phyloP scores from a whole-genome alignment of 2,797 vertebrate genomes.

The Hydrolagus colliei region DNA sequence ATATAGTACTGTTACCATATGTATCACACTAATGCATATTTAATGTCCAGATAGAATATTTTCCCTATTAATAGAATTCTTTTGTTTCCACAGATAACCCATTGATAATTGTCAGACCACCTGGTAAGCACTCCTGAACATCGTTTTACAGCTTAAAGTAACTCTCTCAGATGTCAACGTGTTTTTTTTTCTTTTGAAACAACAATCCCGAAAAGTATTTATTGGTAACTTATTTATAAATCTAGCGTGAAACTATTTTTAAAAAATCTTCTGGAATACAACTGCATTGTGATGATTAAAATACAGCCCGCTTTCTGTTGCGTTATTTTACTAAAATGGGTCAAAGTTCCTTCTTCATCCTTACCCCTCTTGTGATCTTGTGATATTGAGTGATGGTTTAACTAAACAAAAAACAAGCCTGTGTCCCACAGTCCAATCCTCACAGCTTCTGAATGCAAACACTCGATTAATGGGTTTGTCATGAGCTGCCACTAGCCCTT shows the following conservation, averaged over 20 bases:
- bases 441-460: not conserved
- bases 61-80: constrained; percentile 29
- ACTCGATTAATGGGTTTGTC: not conserved
- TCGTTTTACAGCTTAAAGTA: not conserved
- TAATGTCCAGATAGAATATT: not conserved
- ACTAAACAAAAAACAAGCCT: too few species aligned
- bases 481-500: not conserved
- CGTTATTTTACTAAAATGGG: too few species aligned
- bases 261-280: too few species aligned
- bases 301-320: not conserved
- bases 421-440: too few species aligned
- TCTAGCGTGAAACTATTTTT: too few species aligned
- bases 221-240: too few species aligned
- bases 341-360: too few species aligned
- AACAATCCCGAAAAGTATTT: too few species aligned
- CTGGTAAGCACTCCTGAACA: constrained; percentile 64
- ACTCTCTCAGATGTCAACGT: constrained; percentile 21
- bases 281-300: too few species aligned
- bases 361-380: too few species aligned
- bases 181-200: not conserved
- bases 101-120: constrained; percentile 88
- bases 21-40: not conserved
- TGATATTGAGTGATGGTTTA: too few species aligned
- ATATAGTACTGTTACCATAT: too few species aligned
- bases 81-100: constrained; percentile 77